Evolutionary conservation across 2,113 vertebrate genomes (phyloP), one percentile per base, ranked within the genome.

Genomic region (Oplegnathus fasciatus): DNA sequence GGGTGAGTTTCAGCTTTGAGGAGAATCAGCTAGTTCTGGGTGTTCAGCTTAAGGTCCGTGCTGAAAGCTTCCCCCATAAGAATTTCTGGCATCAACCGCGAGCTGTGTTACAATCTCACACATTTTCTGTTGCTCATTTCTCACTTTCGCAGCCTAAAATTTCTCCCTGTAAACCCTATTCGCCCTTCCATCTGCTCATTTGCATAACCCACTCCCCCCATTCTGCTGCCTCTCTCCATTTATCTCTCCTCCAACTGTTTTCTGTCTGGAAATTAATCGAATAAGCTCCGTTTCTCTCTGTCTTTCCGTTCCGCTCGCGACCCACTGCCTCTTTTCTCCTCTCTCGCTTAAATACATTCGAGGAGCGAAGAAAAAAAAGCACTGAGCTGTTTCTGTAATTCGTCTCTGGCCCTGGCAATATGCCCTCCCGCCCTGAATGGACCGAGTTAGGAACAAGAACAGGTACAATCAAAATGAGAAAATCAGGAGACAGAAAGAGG

Each of bases 301-400:
- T 66, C 76, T 75, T 75, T 68, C 42, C 26, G 8, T 30, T 83
- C 50, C 26, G 4, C 20, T 72, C 1, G 8, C 0, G 20, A 44
- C 44, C 68, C 60, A 42, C 64, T 70, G 37, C 62, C 62, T 58
- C 70, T 34, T 61, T 55, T 78, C 46, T 73, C 60, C 61, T 55
- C 57, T 28, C 28, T 70, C 5, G 13, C 57, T 71, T 74, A 10
- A 75, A 76, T 55, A 78, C 60, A 34, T 78, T 48, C 50, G 65
- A 2, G 4, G 17, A 4, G 37, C 48, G 24, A 24, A 66, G 66
- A 55, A 37, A 37, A 37, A 73, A 72, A 80, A 60, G 65, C 80
- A 66, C 55, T 55, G 74, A 80, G 46, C 76, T 50, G 24, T 52
- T 78, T 75, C 80, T 78, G 72, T 83, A 76, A 87, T 88, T 84